phyloP scores from a whole-genome alignment of 1,140 invertebrate genomes.

The Ephestia elutella region DNA sequence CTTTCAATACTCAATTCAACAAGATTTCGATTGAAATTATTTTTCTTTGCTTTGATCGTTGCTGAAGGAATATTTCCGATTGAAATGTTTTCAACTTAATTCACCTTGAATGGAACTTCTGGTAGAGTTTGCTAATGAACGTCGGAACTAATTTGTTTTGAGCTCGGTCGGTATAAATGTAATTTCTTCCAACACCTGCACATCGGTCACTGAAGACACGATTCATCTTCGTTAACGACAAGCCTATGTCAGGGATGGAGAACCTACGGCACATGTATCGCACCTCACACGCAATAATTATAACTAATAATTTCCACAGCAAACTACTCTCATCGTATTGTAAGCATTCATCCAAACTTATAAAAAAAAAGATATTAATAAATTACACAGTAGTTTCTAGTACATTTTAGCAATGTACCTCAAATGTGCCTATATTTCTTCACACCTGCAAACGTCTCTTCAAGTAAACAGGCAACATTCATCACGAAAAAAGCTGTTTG shows the following conservation, averaged over 20 bases:
- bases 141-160: constrained; percentile 1
- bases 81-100: neutral
- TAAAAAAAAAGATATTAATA: no score
- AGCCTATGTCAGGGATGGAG: neutral
- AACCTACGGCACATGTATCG: neutral
- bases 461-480: neutral
- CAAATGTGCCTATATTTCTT: neutral
- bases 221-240: constrained; percentile 1
- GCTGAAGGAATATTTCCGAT: neutral
- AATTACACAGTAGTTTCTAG: no score
- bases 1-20: no score
- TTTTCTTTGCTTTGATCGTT: neutral
- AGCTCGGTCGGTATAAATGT: neutral
- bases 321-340: no score
- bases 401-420: neutral
- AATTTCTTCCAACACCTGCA: neutral
- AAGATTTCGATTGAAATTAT: no score
- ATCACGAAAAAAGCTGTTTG: constrained; percentile 1
- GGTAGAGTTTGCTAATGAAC: neutral
- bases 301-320: neutral
- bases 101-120: neutral
- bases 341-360: no score
- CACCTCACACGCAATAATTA: neutral
- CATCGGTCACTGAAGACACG: constrained; percentile 4
- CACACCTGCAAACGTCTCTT: neutral